Evolutionary conservation across 2,888 invertebrate genomes (phyloP), one percentile per base, ranked within the genome.

Genomic region (Hypselothyrea guttata): DNA sequence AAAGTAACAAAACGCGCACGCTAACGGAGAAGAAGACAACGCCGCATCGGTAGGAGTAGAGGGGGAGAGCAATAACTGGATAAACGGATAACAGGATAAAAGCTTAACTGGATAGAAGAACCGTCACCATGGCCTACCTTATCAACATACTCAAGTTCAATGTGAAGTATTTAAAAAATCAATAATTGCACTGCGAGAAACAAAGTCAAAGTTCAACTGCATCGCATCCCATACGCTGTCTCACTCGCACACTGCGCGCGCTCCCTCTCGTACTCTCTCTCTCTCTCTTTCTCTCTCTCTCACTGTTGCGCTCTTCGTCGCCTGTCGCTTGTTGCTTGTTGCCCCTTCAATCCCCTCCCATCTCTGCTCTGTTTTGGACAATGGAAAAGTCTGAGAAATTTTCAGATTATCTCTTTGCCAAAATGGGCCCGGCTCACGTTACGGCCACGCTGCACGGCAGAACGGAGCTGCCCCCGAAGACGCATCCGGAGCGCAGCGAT

Each of bases 321-420:
- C 2, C 40, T 35, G 18, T 33, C 41, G 33, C 16, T 27, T 31
- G 30, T 45, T 35, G 37, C 16, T 60, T 49, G 59, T 59, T 38
- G 34, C 42, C 40, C 49, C 33, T 27, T 42, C 52, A 35, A 40
- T 16, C 61, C 51, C 53, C 31, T 48, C n/a, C 51, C 7, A 45
- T 30, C 18, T 8, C 12, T 1, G 4, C 2, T 7, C 4, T 27
- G 13, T 2, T 27, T 18, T 40, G 83, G 78, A 86, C 84, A 86
- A 92, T 92, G 92, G 93, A 93, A 92, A 92, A 91, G 90, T 90
- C 92, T 90, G 92, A 91, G 90, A 92, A 92, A 86, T 94, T 94
- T 93, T 93, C 94, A 94, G 94, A 94, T 91, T 95, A 94, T 91
- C 91, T 94, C 90, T 94, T 94, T 90, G 94, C 94, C 90, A 94